Evolutionary conservation across 1,140 invertebrate genomes (phyloP).

Genomic region (Cydia splendana): DNA sequence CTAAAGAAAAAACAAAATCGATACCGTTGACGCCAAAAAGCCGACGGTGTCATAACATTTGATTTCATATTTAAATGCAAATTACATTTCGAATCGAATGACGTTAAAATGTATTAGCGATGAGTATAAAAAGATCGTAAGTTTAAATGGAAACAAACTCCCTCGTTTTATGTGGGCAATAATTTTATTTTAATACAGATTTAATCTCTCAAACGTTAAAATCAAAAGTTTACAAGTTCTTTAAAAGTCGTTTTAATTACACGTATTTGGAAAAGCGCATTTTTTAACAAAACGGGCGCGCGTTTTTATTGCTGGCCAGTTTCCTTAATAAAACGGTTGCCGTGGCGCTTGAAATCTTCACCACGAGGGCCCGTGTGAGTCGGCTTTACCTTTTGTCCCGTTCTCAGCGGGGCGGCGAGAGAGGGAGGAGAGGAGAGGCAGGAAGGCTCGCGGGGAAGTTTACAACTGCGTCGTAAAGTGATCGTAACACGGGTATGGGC

Average conservation of each 20-base stretch:
- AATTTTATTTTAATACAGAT: conserved; percentile 17
- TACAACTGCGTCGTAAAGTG: conserved; percentile 47
- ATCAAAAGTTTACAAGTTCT: conserved; percentile 29
- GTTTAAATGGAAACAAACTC: conserved; percentile 15
- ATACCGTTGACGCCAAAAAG: not conserved
- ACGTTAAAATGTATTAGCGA: conserved; percentile 17
- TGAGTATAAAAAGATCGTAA: conserved; percentile 11
- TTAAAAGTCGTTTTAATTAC: conserved; percentile 24
- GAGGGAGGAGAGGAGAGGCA: not conserved
- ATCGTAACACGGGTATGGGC: conserved; percentile 42
- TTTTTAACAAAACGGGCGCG: conserved; percentile 20
- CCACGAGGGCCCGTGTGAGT: not conserved
- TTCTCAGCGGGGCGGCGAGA: not conserved
- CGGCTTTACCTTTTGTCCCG: not conserved
- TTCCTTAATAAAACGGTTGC: conserved; percentile 32
- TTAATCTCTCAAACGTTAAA: conserved; percentile 14
- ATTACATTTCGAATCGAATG: conserved; percentile 14
- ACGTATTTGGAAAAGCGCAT: conserved; percentile 9
- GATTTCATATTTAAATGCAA: conserved; percentile 4
- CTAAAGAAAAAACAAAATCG: not conserved
- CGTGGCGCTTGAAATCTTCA: conserved; percentile 13
- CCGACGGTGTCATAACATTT: conserved; percentile 2
- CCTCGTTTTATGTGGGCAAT: not conserved
- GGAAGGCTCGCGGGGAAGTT: conserved; percentile 12
- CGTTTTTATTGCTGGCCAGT: conserved; percentile 20